Evolutionary conservation across 2,888 invertebrate genomes (phyloP), one percentile per base, ranked within the genome.

Genomic region (Apeira syringaria): DNA sequence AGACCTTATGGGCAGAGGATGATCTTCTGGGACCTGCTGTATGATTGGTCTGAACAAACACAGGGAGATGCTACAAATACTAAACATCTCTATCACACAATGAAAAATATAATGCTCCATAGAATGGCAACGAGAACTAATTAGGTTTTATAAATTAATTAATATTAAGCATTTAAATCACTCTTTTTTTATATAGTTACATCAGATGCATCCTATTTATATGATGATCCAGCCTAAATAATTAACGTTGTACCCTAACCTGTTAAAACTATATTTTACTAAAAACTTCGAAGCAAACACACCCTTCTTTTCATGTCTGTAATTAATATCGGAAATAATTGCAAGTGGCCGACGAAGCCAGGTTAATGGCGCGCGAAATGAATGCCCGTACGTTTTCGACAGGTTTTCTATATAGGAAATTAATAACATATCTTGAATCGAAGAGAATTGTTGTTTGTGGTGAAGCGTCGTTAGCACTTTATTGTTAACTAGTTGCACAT

Each of bases 1-100:
- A 58, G 72, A 12, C 74, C 74, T 0, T 63, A 64, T 28, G 32
- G 61, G 13, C 49, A 58, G 3, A 61, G 78, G 13, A 61, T 70
- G 53, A 48, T 69, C 0, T 78, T 77, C 45, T 74, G 73, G 72
- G 72, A 78, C 34, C 44, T 77, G 3, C 70, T 80, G 47, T 71
- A 56, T 20, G 59, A 56, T 18, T 37, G 36, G 5, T 72, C 74
- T 33, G 38, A 49, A 11, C 35, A 56, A 7, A 28, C 52, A 5
- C 52, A 51, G 32, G 29, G 3, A 6, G 10, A 6, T 11, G 9
- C 6, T 5, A 5, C 11, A 4, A 11, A 33, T 8, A 3, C n/a
- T 24, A 1, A 17, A 6, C 11, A 29, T 9, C 8, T 27, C 9
- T 24, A 36, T 3, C 15, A 9, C 3, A 20, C 9, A 29, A 30